Evolutionary conservation across 2,113 vertebrate genomes (phyloP), one percentile per base, ranked within the genome.

Genomic region (Pelmatolapia mariae): DNA sequence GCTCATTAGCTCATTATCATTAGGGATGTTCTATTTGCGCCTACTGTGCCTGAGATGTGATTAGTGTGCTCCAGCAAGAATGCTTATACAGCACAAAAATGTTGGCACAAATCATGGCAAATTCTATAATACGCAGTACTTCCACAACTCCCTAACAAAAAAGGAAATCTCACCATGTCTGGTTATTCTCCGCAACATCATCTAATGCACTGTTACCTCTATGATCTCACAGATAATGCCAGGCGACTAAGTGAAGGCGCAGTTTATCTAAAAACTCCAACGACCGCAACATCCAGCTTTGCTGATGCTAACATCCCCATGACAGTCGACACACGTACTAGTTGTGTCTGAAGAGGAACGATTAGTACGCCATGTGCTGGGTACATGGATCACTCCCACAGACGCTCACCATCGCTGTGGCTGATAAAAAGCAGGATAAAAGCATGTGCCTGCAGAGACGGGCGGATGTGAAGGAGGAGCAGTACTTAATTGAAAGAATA

Each of bases 401-500:
- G 86, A 92, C 24, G 59, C 83, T 82, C 81, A 54, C 53, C 84
- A 87, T 89, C 15, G 50, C 36, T 31, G 47, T 22, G 81, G 54
- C 83, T 91, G 89, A 91, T 26, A 78, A 81, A 81, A 86, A 84
- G n/a, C 86, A 66, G 66, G 87, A 90, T 91, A 91, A 93, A 91
- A 85, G 90, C 82, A 57, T 87, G 86, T 26, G 89, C 78, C 87
- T 87, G 86, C 89, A 82, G 91, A 93, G 87, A 85, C 16, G 12
- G 83, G 85, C 90, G 81, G 87, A 83, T 76, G 89, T 80, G 87
- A 9, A 85, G 83, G 84, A 92, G 87, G 88, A 82, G 89, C 80
- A 90, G 82, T 52, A 80, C 80, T 91, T 96, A 95, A 95, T 95
- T 95, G 94, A 95, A 95, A 93, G 82, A 94, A 94, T 83, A 94